These are phyloP conservation scores for Bolinopsis microptera DNA, from an alignment of 37 sponge, comb jelly and placozoan species.

Conservation along the genomic window DNA sequence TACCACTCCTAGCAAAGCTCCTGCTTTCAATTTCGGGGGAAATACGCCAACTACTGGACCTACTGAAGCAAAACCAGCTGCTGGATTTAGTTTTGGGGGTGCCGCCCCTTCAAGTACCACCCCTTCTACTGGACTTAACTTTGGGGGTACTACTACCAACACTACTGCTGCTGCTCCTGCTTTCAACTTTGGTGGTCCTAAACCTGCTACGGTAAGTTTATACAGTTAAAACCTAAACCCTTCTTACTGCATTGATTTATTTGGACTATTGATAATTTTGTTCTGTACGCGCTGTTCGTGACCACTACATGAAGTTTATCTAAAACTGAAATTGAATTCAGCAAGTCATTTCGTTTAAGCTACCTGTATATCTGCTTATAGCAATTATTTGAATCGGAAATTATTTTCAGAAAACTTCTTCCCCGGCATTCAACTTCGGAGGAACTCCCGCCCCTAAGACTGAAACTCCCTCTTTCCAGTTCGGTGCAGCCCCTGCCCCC, in stretches of 20 bases:
- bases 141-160: not conserved
- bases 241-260: not conserved
- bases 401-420: not conserved
- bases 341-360: too few relatives aligned
- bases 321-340: too few relatives aligned
- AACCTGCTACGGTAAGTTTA: not conserved
- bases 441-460: not conserved
- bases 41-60: not conserved
- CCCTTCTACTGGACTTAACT: not conserved
- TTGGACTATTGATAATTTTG: too few relatives aligned
- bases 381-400: too few relatives aligned
- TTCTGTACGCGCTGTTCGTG: too few relatives aligned
- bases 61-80: not conserved
- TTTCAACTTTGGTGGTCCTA: slow-evolving; percentile 10
- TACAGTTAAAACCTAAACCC: not conserved
- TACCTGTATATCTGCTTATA: too few relatives aligned
- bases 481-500: not conserved
- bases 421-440: slow-evolving; percentile 54
- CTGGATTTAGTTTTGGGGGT: slow-evolving; percentile 41
- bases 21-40: slow-evolving; percentile 61
- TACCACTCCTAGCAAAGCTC: not conserved
- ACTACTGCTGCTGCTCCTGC: not conserved
- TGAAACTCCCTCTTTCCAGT: slow-evolving; percentile 3
- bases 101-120: not conserved
- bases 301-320: too few relatives aligned